Base-by-base conservation (phyloP, 2,113 vertebrate species). In the Tauraco erythrolophus region DNA sequence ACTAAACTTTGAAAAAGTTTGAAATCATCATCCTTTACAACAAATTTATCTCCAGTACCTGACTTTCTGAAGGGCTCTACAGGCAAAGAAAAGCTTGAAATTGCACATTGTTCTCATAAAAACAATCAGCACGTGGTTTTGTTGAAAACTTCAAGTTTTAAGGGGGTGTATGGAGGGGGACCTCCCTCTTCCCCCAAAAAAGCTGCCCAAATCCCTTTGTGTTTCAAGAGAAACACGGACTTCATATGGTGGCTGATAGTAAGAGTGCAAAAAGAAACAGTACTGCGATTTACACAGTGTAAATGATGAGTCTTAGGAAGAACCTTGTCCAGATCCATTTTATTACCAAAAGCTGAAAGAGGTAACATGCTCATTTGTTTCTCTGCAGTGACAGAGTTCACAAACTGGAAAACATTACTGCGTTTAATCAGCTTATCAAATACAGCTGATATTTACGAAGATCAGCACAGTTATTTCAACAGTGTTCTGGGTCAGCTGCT, bases 121-220 rank as follows among this genome's bases (percentile, higher is more conserved):
- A 2, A 18, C 33, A 92, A 78, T 23, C 41, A 84, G 31, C 19
- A 30, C 0, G 2, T 13, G 18, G 35, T 46, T 95, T n/a, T 43
- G 8, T 18, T 74, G 50, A 74, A 87, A 80, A 72, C 10, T 41
- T 22, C 33, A 80, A 31, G 25, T 79, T 66, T 57, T 39, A 28
- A 28, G 14, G 8, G 8, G 6, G 8, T 43, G 24, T 13, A 6
- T 7, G 19, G 16, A 51, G 11, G 10, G 14, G 21, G 14, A 31
- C 18, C 12, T n/a, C 11, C 8, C 16, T 2, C 5, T 10, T 13
- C 6, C 1, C 2, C 19, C 1, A 7, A 7, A 6, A 94, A 88
- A 57, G 21, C 27, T 48, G 25, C 17, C 33, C 33, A 56, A 85
- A 89, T 33, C 56, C 17, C 14, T 50, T 15, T 5, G 8, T 25